Base-by-base conservation (phyloP, 2,113 vertebrate species). In the Rhipidura dahli region DNA sequence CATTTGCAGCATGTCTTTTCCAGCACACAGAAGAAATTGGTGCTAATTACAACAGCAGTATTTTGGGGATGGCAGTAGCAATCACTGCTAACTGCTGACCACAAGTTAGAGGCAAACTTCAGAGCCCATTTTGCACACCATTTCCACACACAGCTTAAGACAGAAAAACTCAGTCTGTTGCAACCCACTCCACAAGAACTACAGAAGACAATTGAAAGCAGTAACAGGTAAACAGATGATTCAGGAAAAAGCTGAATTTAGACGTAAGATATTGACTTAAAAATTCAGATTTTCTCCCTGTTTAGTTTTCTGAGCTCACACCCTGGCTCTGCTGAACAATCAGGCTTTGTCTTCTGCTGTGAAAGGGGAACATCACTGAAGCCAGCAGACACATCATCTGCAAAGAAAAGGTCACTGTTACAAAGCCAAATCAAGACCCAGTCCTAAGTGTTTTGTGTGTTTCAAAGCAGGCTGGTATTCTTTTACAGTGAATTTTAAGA, bases 261-360 rank as follows among this genome's bases (percentile, higher is more conserved):
- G 45, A 21, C 4, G 15, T 6, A 37, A 0, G 0, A 30, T 28
- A 51, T 2, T 60, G 40, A 87, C 27, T 42, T 40, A 28, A 51
- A 35, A 26, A 24, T 57, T 57, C 8, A 10, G 7, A n/a, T 61
- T 56, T 78, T 61, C 27, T 69, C 26, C 31, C 17, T 56, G 6
- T 57, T 75, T 24, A 24, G 18, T 37, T 42, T 61, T 54, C 27
- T 64, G 47, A 53, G 30, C 47, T 82, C 42, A 40, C 15, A 19
- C 7, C 61, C 30, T 40, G n/a, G 6, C 37, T 70, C 37, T 77
- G 54, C 22, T 77, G 31, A 89, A 31, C 16, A 60, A 28, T 13
- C 18, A 47, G 37, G 40, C 20, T 75, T 59, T 87, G 35, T 33
- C 57, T 92, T 85, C 39, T 42, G 21, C 37, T 64, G 24, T 40